Evolutionary conservation across 2,888 invertebrate genomes (phyloP), one percentile per base, ranked within the genome.

Genomic region (Embidobia sp.): DNA sequence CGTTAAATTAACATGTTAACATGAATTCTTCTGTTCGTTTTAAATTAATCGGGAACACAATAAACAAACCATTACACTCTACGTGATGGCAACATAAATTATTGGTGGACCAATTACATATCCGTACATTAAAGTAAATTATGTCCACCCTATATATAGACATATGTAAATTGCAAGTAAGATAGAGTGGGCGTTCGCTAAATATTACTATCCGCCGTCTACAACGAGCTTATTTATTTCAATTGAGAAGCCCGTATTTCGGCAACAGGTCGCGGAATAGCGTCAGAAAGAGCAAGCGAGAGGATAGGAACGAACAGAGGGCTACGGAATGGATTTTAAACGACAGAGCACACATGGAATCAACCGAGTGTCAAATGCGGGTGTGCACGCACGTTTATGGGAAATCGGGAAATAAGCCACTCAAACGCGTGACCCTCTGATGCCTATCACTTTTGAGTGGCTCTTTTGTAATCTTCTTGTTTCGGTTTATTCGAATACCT

Each of bases 231-330:
- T 80, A 82, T 84, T 81, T 81, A 81, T 79, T 79, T 67, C 82
- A 84, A 84, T 85, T 85, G 80, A 77, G 67, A 70, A 67, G 80
- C 85, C 84, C 85, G 85, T 84, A 85, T 85, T 83, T 82, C 79
- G 75, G 80, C 77, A 80, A 80, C 78, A 78, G 79, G 81, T 53
- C 18, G 18, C 15, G 40, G 37, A 46, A 26, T 31, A 31, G 48
- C 29, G n/a, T 27, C 4, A 40, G 11, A 35, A 37, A 22, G 49
- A 40, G 26, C 11, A 18, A 37, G 49, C n/a, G 61, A 37, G 27
- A 27, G 40, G 13, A 27, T 11, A n/a, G 6, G 10, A 18, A 33
- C 16, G 22, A 27, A 29, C 1, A n/a, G n/a, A n/a, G 26, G 46
- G 49, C 33, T 42, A 59, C 11, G 15, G 42, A 40, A 27, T 10